phyloP scores from a whole-genome alignment of 2,888 invertebrate genomes.

The Cheilosia urbana region DNA sequence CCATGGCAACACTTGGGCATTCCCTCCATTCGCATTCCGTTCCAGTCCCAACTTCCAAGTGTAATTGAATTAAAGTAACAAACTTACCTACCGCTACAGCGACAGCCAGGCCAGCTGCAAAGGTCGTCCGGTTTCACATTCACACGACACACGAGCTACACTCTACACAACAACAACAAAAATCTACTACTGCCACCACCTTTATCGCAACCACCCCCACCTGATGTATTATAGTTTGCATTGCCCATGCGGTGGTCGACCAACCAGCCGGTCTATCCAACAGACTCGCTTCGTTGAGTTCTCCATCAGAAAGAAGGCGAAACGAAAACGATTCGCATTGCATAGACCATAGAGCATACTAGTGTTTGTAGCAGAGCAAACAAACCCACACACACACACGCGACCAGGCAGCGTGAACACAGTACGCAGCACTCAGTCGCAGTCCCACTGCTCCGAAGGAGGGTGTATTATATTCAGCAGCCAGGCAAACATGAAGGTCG shows the following conservation, averaged over 20 bases:
- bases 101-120: conserved; percentile 52
- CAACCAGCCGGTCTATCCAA: conserved; percentile 54
- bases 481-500: conserved; percentile 78
- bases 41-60: conserved; percentile 28
- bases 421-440: conserved; percentile 23
- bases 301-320: conserved; percentile 54
- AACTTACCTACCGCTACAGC: conserved; percentile 30
- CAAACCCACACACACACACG: conserved; percentile 70
- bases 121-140: conserved; percentile 65
- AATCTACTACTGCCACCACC: conserved; percentile 26
- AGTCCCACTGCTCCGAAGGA: conserved; percentile 41
- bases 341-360: background rate
- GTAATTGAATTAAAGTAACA: conserved; percentile 72
- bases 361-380: conserved; percentile 16
- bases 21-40: conserved; percentile 8
- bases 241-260: conserved; percentile 41
- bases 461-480: conserved; percentile 72
- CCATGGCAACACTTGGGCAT: conserved; percentile 40
- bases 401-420: conserved; percentile 14
- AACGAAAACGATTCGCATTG: conserved; percentile 56
- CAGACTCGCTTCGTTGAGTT: conserved; percentile 58
- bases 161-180: conserved; percentile 42
- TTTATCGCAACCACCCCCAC: conserved; percentile 63
- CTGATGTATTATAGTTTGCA: conserved; percentile 43
- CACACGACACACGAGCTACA: conserved; percentile 36